Evolutionary conservation across 1,140 invertebrate genomes (phyloP).

Genomic region (Neodiprion lecontei): DNA sequence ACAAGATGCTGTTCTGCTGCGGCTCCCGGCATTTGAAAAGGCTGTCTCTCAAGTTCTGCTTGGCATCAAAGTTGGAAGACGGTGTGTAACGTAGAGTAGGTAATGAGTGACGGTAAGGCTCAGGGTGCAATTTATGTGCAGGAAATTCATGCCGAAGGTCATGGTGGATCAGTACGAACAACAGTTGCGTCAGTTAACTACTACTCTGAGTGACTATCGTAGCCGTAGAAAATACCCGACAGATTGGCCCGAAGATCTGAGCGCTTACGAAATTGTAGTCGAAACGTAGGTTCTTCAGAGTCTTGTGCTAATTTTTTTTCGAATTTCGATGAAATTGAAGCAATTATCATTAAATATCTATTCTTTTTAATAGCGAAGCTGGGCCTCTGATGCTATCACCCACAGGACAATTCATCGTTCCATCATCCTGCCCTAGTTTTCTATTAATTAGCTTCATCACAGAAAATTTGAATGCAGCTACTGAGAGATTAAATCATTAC

Average conservation of each 20-base stretch:
- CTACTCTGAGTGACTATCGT: conserved; percentile 81
- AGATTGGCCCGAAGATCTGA: conserved; percentile 73
- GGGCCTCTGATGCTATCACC: conserved; percentile 92
- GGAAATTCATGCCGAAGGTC: conserved; percentile 89
- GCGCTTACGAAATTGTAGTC: conserved; percentile 85
- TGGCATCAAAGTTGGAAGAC: conserved; percentile 83
- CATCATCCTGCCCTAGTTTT: conserved; percentile 85
- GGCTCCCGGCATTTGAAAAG: conserved; percentile 84
- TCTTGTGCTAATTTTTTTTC: background rate
- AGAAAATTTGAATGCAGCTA: conserved; percentile 77
- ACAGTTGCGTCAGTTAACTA: conserved; percentile 81
- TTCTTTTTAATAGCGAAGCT: conserved; percentile 73
- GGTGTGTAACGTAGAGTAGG: conserved; percentile 63
- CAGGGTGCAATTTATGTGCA: conserved; percentile 63
- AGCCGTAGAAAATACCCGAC: conserved; percentile 73
- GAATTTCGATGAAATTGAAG: conserved; percentile 5
- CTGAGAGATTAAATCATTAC: conserved; percentile 73
- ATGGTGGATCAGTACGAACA: conserved; percentile 83
- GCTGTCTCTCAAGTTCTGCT: conserved; percentile 81
- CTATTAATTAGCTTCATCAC: conserved; percentile 85
- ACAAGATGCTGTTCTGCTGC: conserved; percentile 74
- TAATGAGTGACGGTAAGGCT: conserved; percentile 55
- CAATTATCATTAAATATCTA: conserved; percentile 18
- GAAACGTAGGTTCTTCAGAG: conserved; percentile 74
- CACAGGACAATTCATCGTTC: conserved; percentile 91